Base-by-base conservation (phyloP, 2,888 invertebrate genomes). In the Ctenicera cuprea region DNA sequence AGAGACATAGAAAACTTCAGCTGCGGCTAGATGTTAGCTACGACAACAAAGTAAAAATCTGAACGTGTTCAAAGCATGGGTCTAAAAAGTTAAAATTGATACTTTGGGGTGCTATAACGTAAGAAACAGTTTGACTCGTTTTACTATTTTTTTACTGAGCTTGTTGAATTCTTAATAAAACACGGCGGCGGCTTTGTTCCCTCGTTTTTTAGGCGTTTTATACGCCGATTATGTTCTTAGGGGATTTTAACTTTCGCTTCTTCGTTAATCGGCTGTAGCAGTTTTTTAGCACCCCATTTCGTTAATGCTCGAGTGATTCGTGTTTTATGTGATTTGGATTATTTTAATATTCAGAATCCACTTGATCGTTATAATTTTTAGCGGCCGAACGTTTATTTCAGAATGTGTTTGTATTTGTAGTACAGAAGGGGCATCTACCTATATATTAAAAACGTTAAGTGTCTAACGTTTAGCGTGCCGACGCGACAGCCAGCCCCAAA, bases 131-230 rank as follows among this genome's bases (percentile, higher is more conserved):
- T 9, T 33, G 9, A 33, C 54, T 7, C 7, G 5, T 52, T 54
- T 54, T 54, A 50, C 50, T 12, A 20, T 16, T 5, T 33, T 54
- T 54, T 54, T 30, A 54, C 33, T 11, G 54, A 12, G 5, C 14
- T 30, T 33, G n/a, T 9, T 48, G 8, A 54, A 54, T 54, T 54
- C 33, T 26, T 54, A 54, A 54, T 54, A 54, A 54, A 54, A 33
- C 5, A 26, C 26, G n/a, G 22, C 22, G 11, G 12, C 20, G n/a
- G 0, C 52, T 52, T 52, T 52, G 30, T 54, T 54, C 30, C 14
- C 30, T 33, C 22, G 7, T 14, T 54, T 22, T 30, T 54, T 12
- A n/a, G 33, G 26, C 30, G 1, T 30, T 54, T 26, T 54, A 33
- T 30, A 30, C 26, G 54, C n/a, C n/a, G 14, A 14, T 54, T 54